Conservation (phyloP, 2,113 vertebrate species). For the Anolis carolinensis region DNA sequence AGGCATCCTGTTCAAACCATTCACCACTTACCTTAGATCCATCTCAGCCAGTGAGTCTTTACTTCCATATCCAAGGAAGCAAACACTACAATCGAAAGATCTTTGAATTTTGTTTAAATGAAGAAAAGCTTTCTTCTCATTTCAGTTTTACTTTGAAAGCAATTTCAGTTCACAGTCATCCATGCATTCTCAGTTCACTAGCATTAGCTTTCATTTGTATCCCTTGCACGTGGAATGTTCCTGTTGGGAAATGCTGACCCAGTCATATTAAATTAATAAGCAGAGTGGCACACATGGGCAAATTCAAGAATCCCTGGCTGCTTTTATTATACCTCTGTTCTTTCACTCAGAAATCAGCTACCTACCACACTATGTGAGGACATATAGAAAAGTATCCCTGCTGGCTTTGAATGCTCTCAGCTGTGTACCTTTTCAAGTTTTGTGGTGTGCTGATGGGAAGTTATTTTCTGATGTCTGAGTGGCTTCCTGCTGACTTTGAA, state of each 20-base stretch:
- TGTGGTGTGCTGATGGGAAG: background rate
- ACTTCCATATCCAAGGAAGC: too few species aligned
- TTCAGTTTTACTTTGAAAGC: background rate
- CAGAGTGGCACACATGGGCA: conserved; percentile 54
- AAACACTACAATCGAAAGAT: background rate
- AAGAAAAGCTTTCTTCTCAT: conserved; percentile 7
- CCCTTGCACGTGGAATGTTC: conserved; percentile 43
- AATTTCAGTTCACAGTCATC: background rate
- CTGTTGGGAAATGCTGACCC: conserved; percentile 46
- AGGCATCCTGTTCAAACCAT: too few species aligned
- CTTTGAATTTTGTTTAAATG: background rate
- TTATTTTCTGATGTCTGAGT: conserved; percentile 1
- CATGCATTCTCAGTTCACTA: background rate
- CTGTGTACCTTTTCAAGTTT: background rate
- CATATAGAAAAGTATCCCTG: conserved; percentile 5
- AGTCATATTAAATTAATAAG: conserved; percentile 64
- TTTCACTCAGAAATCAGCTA: conserved; percentile 42
- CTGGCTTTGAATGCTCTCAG: conserved; percentile 11
- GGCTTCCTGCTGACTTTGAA: conserved; percentile 2
- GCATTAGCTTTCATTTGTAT: background rate
- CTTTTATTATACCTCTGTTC: conserved; percentile 51
- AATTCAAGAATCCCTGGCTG: conserved; percentile 44
- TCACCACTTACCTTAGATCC: too few species aligned
- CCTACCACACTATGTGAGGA: conserved; percentile 27
- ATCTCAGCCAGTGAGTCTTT: too few species aligned